phyloP scores from a whole-genome alignment of 2,888 invertebrate species.

The Lapara coniferarum region DNA sequence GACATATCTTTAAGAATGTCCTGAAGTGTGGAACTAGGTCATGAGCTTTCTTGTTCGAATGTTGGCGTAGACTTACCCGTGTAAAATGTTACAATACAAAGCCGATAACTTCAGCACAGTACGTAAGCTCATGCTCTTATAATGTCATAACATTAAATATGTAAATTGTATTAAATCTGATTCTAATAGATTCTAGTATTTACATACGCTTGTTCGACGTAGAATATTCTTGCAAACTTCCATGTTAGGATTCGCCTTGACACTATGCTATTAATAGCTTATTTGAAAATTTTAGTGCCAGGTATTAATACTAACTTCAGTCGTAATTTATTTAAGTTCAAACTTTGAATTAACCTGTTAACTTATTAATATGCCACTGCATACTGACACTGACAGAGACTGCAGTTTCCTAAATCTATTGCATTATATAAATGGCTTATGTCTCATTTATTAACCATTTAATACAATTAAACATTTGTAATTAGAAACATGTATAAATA shows the following conservation, averaged over 20 bases:
- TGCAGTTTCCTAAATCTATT: too few species aligned
- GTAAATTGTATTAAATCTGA: slow-evolving; percentile 38
- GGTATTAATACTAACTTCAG: too few species aligned
- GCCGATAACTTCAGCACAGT: slow-evolving; percentile 34
- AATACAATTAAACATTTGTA: too few species aligned
- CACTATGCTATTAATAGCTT: neutral
- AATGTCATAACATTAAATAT: slow-evolving; percentile 43
- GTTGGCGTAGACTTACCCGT: slow-evolving; percentile 6
- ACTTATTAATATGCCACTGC: too few species aligned
- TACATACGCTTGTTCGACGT: slow-evolving; percentile 18
- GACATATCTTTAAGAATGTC: neutral
- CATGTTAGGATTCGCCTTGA: neutral
- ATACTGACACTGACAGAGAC: too few species aligned
- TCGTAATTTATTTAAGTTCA: too few species aligned
- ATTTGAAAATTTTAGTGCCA: neutral
- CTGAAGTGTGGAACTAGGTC: slow-evolving; percentile 21
- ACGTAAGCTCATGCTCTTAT: slow-evolving; percentile 34
- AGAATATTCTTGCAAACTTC: neutral
- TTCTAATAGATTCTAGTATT: slow-evolving; percentile 32
- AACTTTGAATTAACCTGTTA: too few species aligned
- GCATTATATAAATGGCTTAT: too few species aligned
- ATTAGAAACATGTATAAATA: too few species aligned
- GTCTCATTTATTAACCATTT: too few species aligned
- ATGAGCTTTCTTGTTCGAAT: slow-evolving; percentile 35
- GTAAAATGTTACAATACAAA: slow-evolving; percentile 30